Evolutionary conservation across 2,888 invertebrate species (phyloP), one percentile per base, ranked within the genome.

Genomic region (Nemotelus nigrinus): DNA sequence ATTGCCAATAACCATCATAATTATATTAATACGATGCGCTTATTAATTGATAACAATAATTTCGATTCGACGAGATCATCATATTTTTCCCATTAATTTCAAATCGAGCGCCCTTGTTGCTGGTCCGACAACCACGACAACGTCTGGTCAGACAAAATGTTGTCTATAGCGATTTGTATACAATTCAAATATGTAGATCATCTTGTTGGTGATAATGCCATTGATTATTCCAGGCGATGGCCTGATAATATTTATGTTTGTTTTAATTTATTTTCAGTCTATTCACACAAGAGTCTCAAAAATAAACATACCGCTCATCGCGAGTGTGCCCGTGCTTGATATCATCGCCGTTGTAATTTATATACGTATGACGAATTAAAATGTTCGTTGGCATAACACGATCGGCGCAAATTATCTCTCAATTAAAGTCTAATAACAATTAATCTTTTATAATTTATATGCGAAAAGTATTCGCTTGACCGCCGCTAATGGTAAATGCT

Each of bases 351-450:
- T 63, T 70, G 55, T 3, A 3, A 55, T n/a, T 70, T 41, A 70
- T 70, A 55, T 70, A 70, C 55, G 53, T 74, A 63, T 60, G 71
- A 72, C 57, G 57, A 43, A 72, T 43, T 25, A 57, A 72, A 47
- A 60, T 48, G 74, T 50, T 63, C 74, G 74, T 74, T 60, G 74
- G 45, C 74, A 74, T 74, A 74, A 74, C 74, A 74, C 74, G 74
- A 74, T 74, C 74, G 41, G 74, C 74, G 74, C 74, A 74, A 74
- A 74, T 74, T 74, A 74, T 74, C 74, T 80, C 80, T 78, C 81
- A 82, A 82, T 82, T 81, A 82, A 82, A 82, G 81, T 81, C 81
- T 81, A 82, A 82, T 82, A 82, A 82, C 81, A 82, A 82, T 82
- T 82, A 82, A 82, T 82, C 81, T 82, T 81, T 67, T 77, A 80